A percentile compares a stretch with the other conserved stretches of the same genome.
Conservation (phyloP, 2,888 invertebrate species). For the Aricia artaxerxes region DNA sequence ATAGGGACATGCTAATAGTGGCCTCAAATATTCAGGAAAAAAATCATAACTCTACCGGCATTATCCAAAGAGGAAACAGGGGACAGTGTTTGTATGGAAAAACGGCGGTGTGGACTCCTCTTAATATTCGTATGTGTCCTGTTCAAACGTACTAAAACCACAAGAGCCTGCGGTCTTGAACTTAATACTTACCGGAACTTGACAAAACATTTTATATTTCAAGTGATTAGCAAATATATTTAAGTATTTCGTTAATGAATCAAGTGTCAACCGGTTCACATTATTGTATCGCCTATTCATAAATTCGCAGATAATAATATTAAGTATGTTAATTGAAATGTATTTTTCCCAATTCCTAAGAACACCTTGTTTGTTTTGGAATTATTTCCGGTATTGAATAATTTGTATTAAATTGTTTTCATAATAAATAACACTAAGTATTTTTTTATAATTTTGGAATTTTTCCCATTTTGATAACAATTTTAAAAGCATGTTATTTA, state of each 20-base stretch:
- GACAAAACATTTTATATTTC: background rate
- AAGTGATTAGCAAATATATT: constrained; percentile 27
- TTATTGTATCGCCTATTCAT: constrained; percentile 9
- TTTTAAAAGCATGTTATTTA: no score
- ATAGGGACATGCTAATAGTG: no score
- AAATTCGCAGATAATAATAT: background rate
- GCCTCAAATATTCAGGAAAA: no score
- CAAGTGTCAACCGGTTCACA: background rate
- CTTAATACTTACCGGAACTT: background rate
- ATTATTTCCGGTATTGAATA: background rate
- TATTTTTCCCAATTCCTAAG: constrained; percentile 1
- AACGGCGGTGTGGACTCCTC: no score
- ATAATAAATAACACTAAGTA: background rate
- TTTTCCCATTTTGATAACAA: background rate
- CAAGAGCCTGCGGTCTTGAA: background rate
- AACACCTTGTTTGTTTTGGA: background rate
- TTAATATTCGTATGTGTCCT: background rate
- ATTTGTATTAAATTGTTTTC: background rate
- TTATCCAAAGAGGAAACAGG: no score
- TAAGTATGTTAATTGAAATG: background rate
- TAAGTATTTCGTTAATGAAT: background rate
- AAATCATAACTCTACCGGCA: no score
- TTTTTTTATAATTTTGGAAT: background rate
- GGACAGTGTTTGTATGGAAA: no score
- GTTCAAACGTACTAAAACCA: background rate